Base-by-base conservation (phyloP, 2,113 vertebrate species). In the Callocephalon fimbriatum region DNA sequence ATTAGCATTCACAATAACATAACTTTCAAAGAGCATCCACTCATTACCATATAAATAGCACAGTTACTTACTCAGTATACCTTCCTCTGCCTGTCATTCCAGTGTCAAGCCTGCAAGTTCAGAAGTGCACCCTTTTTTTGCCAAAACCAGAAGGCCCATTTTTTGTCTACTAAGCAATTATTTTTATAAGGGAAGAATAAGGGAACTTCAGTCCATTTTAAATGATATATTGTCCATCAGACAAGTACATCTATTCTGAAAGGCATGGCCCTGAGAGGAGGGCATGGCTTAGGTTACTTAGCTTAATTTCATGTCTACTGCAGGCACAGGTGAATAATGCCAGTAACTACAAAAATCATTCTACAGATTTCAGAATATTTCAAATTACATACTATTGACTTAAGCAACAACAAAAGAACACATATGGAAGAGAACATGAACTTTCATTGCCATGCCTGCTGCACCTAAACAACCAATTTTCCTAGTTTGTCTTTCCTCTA, bases 1-100 rank as follows among this genome's bases (percentile, higher is more conserved):
- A 40, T 81, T 18, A 92, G 37, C 42, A 53, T 63, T 85, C 88
- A 96, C 74, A 96, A 78, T 90, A 96, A 58, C 74, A 88, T 20
- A 86, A 47, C 51, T 97, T 97, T 93, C 85, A 96, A 92, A 96
- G 50, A 79, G 23, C 12, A 15, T 94, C 70, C 88, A 91, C 31
- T 77, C 9, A 29, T 93, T 94, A 81, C 62, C 91, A 96, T 65
- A 94, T 40, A 93, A 97, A 95, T n/a, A 95, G 84, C 63, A 72
- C n/a, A 92, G 72, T 74, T 83, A 86, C 45, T 87, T 51, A 89
- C 47, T 90, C 94, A 95, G 80, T 70, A 42, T 40, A 93, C 82
- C 32, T 91, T 88, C 58, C 25, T 94, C 62, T 95, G 85, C 29
- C 51, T 73, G 71, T 91, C 92, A 88, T 50, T 94, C 38, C 38